phyloP scores from a whole-genome alignment of 1,140 invertebrate species.

The Drosophila repletoides region DNA sequence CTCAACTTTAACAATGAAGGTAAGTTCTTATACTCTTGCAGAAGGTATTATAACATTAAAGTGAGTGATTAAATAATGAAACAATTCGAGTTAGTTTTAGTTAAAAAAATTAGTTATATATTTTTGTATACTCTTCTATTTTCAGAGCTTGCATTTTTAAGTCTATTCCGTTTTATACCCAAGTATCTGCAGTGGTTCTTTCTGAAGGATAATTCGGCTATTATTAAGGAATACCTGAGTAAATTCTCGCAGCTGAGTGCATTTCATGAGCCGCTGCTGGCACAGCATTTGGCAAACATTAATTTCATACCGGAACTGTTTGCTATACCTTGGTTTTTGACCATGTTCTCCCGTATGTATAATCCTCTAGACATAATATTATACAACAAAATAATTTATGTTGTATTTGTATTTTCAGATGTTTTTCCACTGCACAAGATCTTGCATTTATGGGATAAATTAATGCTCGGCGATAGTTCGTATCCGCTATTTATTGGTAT shows the following conservation, averaged over 20 bases:
- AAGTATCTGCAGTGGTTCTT: conserved; percentile 99
- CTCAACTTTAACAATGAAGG: conserved; percentile 99
- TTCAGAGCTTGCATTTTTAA: conserved; percentile 95
- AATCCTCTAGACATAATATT: background rate
- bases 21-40: conserved; percentile 79
- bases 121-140: background rate
- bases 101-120: too few relatives aligned
- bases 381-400: too few relatives aligned
- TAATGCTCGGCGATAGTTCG: conserved; percentile 95
- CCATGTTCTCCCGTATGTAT: conserved; percentile 98
- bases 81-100: too few relatives aligned
- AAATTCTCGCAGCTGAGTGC: conserved; percentile 98
- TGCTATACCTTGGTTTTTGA: conserved; percentile 99
- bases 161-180: conserved; percentile 96
- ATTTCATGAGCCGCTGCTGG: conserved; percentile 96
- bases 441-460: conserved; percentile 98
- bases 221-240: conserved; percentile 98
- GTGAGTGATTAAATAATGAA: too few relatives aligned
- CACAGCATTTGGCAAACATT: conserved; percentile 95
- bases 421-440: conserved; percentile 99
- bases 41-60: too few relatives aligned
- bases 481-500: conserved; percentile 98
- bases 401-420: conserved; percentile 84
- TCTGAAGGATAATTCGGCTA: conserved; percentile 97
- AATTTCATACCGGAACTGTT: conserved; percentile 99